Evolutionary conservation across 2,888 invertebrate genomes (phyloP).

Genomic region (Tenthredo notha): DNA sequence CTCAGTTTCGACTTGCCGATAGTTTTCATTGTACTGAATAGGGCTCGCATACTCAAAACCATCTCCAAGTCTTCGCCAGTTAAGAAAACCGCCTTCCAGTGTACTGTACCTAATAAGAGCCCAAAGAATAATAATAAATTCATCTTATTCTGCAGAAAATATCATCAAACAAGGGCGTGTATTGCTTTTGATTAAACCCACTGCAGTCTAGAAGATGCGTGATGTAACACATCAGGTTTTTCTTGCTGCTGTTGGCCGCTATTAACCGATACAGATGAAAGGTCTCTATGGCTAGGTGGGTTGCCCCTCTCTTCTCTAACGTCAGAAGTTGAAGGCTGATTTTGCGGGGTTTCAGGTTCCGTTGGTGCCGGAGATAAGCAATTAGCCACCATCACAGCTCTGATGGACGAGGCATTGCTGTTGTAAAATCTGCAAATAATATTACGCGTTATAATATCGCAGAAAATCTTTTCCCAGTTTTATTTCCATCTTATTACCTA

Average conservation of each 20-base stretch:
- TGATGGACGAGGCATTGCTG: constrained; percentile 88
- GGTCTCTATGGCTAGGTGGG: constrained; percentile 80
- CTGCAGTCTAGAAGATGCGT: constrained; percentile 76
- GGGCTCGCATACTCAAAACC: constrained; percentile 80
- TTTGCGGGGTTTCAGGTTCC: constrained; percentile 70
- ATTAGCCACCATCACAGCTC: constrained; percentile 88
- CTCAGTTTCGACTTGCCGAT: constrained; percentile 80
- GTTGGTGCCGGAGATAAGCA: constrained; percentile 79
- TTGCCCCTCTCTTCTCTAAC: constrained; percentile 78
- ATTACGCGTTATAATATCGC: not conserved
- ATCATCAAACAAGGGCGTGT: not conserved
- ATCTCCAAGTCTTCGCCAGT: constrained; percentile 76
- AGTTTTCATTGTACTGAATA: constrained; percentile 84
- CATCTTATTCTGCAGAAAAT: not conserved
- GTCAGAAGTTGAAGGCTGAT: constrained; percentile 69
- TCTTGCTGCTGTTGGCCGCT: constrained; percentile 58
- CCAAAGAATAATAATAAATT: constrained; percentile 37
- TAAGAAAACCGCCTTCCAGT: constrained; percentile 75
- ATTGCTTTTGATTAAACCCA: constrained; percentile 59
- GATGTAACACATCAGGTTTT: constrained; percentile 71
- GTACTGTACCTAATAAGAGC: constrained; percentile 69
- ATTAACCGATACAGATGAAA: constrained; percentile 71
- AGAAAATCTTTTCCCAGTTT: not conserved
- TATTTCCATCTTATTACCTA: constrained; percentile 65
- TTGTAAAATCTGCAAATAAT: constrained; percentile 84